These are phyloP conservation scores for Pseudococcus longispinus DNA, from an alignment of 2,888 invertebrate genomes.

Conservation along the genomic window DNA sequence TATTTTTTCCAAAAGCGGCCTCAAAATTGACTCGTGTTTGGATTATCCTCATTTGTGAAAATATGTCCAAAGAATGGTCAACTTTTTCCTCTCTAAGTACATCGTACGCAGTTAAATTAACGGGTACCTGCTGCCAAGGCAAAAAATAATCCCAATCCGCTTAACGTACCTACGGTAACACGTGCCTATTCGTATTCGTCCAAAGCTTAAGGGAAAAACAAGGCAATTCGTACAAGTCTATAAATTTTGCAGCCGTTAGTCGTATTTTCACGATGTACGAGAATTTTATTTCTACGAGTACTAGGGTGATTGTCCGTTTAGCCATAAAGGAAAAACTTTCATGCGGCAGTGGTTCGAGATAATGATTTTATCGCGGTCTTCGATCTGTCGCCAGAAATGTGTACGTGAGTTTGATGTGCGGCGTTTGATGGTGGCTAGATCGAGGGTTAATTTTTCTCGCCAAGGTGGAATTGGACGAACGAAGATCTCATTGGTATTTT, in stretches of 20 bases:
- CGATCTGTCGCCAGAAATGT: neutral
- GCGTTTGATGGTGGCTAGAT: neutral
- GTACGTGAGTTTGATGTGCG: neutral
- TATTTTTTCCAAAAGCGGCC: too few species aligned
- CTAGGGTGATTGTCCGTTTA: neutral
- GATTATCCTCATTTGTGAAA: neutral
- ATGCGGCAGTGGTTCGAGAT: constrained; percentile 3
- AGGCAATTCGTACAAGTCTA: neutral
- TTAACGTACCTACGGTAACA: neutral
- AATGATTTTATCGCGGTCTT: neutral
- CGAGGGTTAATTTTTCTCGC: neutral
- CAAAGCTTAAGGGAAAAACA: neutral
- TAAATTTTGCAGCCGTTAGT: constrained; percentile 18
- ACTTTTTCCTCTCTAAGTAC: neutral
- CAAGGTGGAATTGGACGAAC: neutral
- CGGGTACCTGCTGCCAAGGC: neutral
- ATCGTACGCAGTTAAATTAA: neutral
- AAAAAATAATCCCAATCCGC: neutral
- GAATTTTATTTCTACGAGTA: neutral
- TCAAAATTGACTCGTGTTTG: neutral
- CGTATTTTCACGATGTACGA: neutral
- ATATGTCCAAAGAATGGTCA: neutral
- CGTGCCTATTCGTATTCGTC: neutral
- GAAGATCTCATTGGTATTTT: neutral
- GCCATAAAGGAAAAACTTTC: neutral